Conservation (phyloP, 53 echinoderm and acorn worm genomes). For the Hippasteria phrygiana region DNA sequence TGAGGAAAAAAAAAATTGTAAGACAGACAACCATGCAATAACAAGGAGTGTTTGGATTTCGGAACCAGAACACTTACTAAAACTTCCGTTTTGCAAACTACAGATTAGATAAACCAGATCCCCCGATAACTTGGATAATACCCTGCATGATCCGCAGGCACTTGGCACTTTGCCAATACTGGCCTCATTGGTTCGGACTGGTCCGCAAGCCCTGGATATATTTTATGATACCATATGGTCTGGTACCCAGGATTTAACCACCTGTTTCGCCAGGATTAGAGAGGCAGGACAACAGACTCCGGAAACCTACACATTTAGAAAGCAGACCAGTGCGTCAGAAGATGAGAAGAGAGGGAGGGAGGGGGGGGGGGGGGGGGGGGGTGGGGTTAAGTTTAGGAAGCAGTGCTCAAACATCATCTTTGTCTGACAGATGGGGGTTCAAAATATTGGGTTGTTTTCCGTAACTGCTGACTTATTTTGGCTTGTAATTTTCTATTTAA, state of each 20-base stretch:
- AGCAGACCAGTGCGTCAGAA: background rate
- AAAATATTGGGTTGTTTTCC: too few relatives aligned
- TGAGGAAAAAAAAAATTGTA: too few relatives aligned
- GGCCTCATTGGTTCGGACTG: background rate
- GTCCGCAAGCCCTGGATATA: background rate
- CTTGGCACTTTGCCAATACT: background rate
- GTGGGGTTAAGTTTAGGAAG: background rate
- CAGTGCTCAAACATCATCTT: background rate
- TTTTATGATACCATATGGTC: background rate
- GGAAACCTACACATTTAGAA: background rate
- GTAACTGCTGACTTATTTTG: too few relatives aligned
- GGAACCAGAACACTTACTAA: too few relatives aligned
- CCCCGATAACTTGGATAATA: background rate
- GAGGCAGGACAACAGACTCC: slow-evolving; percentile 3
- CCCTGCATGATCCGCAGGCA: background rate
- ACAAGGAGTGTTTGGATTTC: too few relatives aligned
- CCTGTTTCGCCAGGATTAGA: background rate
- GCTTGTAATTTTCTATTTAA: too few relatives aligned
- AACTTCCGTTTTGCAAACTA: too few relatives aligned
- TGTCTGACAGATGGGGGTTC: too few relatives aligned
- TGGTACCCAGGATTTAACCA: slow-evolving; percentile 15
- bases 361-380: background rate
- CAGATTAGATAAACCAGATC: too few relatives aligned
- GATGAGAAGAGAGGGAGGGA: background rate
- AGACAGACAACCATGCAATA: too few relatives aligned